phyloP scores from a whole-genome alignment of 2,888 invertebrate species.

The Pteria penguin region DNA sequence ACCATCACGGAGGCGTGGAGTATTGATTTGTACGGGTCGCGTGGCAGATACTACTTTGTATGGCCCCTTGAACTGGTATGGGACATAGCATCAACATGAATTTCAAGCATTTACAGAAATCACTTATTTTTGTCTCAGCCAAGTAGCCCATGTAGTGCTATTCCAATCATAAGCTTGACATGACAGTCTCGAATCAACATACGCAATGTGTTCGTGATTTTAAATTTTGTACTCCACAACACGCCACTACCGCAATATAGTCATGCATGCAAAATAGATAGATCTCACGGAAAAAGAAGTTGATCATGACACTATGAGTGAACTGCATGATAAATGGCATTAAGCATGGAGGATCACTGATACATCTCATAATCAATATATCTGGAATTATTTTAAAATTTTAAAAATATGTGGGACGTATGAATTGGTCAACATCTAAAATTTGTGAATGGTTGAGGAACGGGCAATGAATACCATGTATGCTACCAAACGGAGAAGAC shows the following conservation, averaged over 20 bases:
- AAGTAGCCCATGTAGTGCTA: constrained; percentile 37
- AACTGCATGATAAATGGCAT: neutral
- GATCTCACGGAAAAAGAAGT: neutral
- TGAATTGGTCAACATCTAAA: neutral
- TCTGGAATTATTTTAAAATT: neutral
- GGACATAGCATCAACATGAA: constrained; percentile 29
- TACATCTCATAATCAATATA: neutral
- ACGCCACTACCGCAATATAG: neutral
- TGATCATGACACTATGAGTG: neutral
- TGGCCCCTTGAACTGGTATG: constrained; percentile 27
- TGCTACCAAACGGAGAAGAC: constrained; percentile 95
- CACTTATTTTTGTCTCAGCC: constrained; percentile 19
- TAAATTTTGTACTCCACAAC: neutral
- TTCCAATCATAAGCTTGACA: constrained; percentile 25
- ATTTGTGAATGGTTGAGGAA: constrained; percentile 69
- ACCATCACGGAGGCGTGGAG: constrained; percentile 28
- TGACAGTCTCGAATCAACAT: neutral
- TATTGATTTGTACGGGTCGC: constrained; percentile 42
- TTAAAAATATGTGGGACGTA: neutral
- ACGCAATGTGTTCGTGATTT: constrained; percentile 11
- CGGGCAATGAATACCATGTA: constrained; percentile 87
- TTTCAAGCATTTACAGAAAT: constrained; percentile 27
- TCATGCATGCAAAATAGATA: neutral
- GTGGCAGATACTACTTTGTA: constrained; percentile 44
- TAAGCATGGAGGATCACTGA: neutral